phyloP scores from a whole-genome alignment of 2,797 vertebrate genomes.

The Mus minutoides region DNA sequence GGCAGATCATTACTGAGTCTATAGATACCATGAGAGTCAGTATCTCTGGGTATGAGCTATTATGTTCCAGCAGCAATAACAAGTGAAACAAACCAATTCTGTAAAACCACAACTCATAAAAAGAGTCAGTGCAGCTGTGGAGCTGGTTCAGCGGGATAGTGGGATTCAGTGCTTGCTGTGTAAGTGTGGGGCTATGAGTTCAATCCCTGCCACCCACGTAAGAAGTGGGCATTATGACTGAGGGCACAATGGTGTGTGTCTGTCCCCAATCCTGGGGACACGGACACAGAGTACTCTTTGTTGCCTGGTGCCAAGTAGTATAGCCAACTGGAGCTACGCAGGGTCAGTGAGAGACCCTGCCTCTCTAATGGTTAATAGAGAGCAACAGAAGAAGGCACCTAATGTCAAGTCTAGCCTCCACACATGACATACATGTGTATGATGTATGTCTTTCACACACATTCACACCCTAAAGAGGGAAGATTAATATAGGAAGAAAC shows the following conservation, averaged over 20 bases:
- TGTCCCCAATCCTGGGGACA: neutral
- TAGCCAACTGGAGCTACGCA: neutral
- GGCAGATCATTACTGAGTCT: neutral
- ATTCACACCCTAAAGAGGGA: neutral
- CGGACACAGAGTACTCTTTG: no score
- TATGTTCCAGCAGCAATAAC: neutral
- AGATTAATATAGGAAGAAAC: neutral
- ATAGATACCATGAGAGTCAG: neutral
- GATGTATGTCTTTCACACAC: no score
- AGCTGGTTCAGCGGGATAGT: no score
- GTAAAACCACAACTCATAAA: conserved; percentile 21
- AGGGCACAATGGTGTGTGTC: neutral
- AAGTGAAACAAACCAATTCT: neutral
- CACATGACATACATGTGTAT: neutral
- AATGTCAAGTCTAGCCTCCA: neutral
- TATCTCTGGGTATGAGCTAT: neutral
- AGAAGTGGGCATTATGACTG: neutral
- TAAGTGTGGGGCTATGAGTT: neutral
- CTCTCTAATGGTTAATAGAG: neutral
- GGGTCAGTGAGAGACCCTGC: neutral
- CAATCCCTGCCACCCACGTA: neutral
- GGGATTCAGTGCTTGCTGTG: neutral
- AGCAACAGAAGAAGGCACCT: neutral
- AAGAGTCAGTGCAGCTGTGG: neutral
- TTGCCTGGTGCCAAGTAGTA: neutral